These are phyloP conservation scores for Diglossa cyanea DNA, from an alignment of 2,797 vertebrate genomes.

Conservation along the genomic window DNA sequence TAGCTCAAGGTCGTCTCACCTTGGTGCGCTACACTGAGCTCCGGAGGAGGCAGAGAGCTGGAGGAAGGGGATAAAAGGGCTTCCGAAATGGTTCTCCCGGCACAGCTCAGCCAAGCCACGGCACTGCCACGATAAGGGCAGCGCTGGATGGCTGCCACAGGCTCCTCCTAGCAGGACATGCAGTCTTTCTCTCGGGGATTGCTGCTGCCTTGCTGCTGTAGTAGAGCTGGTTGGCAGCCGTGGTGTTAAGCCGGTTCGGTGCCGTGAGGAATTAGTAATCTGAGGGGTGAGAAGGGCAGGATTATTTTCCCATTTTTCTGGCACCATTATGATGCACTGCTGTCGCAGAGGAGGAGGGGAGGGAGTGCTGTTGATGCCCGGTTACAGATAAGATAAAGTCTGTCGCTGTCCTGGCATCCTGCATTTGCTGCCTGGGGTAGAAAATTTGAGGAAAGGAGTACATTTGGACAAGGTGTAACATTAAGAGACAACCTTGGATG, in stretches of 20 bases:
- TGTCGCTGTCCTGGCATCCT: conserved; percentile 79
- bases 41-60: conserved; percentile 65
- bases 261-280: conserved; percentile 60
- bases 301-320: conserved; percentile 70
- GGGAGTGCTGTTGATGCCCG: conserved; percentile 75
- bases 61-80: conserved; percentile 76
- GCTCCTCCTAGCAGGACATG: conserved; percentile 20
- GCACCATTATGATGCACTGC: conserved; percentile 68
- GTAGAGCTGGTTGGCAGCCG: conserved; percentile 29
- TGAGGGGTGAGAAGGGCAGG: conserved; percentile 51
- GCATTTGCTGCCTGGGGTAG: conserved; percentile 75
- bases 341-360: conserved; percentile 65
- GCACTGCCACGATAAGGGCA: conserved; percentile 63
- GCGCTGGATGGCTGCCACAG: conserved; percentile 68
- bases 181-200: conserved; percentile 40
- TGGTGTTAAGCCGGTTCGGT: conserved; percentile 7
- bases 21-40: conserved; percentile 56
- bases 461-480: conserved; percentile 85
- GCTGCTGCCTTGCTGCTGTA: conserved; percentile 30
- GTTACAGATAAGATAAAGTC: conserved; percentile 83
- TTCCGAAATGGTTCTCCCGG: conserved; percentile 69
- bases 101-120: conserved; percentile 57
- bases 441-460: conserved; percentile 87
- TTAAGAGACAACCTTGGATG: conserved; percentile 83
- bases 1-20: conserved; percentile 71